A percentile compares a stretch with the other conserved stretches of the same genome.
Evolutionary conservation across 2,113 vertebrate genomes (phyloP).

Genomic region (Toxostoma redivivum): DNA sequence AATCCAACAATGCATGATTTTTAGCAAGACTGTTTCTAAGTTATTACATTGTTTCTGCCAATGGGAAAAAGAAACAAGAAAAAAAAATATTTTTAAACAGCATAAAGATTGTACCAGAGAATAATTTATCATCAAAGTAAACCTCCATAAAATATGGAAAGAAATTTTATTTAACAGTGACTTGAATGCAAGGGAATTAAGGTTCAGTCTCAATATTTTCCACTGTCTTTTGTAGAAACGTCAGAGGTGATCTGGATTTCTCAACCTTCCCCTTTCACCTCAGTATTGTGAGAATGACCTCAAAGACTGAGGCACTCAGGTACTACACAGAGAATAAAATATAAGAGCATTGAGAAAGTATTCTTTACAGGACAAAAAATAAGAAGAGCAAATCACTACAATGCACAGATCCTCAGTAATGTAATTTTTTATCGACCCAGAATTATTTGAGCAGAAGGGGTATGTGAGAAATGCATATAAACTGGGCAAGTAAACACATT

Average conservation of each 20-base stretch:
- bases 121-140: not conserved
- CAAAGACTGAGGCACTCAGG: not conserved
- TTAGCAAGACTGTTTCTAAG: not conserved
- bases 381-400: not conserved
- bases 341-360: not conserved
- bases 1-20: not conserved
- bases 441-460: not conserved
- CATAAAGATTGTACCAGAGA: not conserved
- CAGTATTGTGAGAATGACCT: not conserved
- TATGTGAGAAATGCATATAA: not conserved
- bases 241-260: not conserved
- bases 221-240: not conserved
- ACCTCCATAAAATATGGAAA: not conserved
- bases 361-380: not conserved
- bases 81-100: not conserved
- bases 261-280: not conserved
- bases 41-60: not conserved
- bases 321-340: not conserved
- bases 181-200: not conserved
- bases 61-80: not conserved
- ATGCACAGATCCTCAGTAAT: not conserved
- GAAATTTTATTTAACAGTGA: not conserved
- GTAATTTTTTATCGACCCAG: not conserved
- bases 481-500: not conserved
- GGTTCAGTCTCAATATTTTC: not conserved